Conservation (phyloP, 2,113 vertebrate genomes). For the Megaceryle torquata region DNA sequence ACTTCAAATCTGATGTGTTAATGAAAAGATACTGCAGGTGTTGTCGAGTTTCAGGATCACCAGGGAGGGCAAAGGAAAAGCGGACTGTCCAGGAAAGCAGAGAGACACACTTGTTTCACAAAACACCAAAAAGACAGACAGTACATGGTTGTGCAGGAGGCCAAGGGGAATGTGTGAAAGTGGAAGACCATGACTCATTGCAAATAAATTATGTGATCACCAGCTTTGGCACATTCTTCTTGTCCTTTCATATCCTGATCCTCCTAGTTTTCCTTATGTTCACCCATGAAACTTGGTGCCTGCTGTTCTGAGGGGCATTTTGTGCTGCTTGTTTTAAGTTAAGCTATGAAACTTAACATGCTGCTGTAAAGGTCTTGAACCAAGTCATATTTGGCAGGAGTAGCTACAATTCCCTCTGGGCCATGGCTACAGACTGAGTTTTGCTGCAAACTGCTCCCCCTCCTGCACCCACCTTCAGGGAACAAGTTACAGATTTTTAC, state of each 20-base stretch:
- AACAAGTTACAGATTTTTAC: not conserved
- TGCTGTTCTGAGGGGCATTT: not conserved
- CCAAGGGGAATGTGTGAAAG: not conserved
- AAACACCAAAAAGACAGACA: not conserved
- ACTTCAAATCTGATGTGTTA: not conserved
- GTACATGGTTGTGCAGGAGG: not conserved
- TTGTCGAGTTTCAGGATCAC: not conserved
- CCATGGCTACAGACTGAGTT: not conserved
- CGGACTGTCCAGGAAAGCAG: not conserved
- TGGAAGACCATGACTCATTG: not conserved
- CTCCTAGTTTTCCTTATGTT: not conserved
- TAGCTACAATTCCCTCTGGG: not conserved
- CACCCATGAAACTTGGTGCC: not conserved
- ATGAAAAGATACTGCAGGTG: not conserved
- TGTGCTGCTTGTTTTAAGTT: not conserved
- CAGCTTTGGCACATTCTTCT: not conserved
- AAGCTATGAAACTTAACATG: not conserved
- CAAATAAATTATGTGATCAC: not conserved
- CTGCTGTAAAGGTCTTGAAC: not conserved
- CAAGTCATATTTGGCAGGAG: not conserved
- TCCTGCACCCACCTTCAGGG: rapidly evolving
- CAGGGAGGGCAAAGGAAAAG: not conserved
- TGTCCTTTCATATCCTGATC: not conserved
- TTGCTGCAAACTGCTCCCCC: not conserved
- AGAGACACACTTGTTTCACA: rapidly evolving